These are phyloP conservation scores for Sarotherodon lohbergeri DNA, from an alignment of 2,113 vertebrate genomes.

Conservation along the genomic window DNA sequence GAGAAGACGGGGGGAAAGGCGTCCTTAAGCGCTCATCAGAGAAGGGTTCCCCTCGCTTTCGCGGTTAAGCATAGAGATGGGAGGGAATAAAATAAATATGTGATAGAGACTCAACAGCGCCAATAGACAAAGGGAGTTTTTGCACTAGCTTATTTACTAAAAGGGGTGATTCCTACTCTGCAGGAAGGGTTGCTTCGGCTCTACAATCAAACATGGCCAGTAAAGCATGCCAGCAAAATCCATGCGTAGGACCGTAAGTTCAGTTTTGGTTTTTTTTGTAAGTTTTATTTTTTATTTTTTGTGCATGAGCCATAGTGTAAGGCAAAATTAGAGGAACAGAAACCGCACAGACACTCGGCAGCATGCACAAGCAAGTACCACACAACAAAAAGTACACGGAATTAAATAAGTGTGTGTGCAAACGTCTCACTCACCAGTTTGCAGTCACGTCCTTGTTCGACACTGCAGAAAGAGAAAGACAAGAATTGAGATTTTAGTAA, in stretches of 20 bases:
- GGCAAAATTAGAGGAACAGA: neutral
- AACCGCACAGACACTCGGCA: slow-evolving; percentile 12
- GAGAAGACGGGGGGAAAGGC: slow-evolving; percentile 11
- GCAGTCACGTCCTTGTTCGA: slow-evolving; percentile 55
- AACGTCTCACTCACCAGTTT: slow-evolving; percentile 80
- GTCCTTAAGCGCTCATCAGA: slow-evolving; percentile 47
- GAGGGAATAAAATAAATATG: slow-evolving; percentile 41
- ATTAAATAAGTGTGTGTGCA: slow-evolving; percentile 71
- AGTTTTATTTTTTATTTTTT: neutral
- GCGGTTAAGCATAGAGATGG: slow-evolving; percentile 41
- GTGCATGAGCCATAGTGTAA: slow-evolving; percentile 19
- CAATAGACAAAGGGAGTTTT: slow-evolving; percentile 78
- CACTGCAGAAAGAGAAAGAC: slow-evolving; percentile 8
- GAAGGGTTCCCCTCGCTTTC: slow-evolving; percentile 66
- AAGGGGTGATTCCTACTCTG: slow-evolving; percentile 82
- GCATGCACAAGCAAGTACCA: slow-evolving; percentile 59
- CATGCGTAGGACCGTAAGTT: slow-evolving; percentile 8
- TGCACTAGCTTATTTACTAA: slow-evolving; percentile 79
- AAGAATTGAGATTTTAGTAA: slow-evolving; percentile 42
- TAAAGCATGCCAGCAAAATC: slow-evolving; percentile 27
- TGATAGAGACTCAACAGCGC: slow-evolving; percentile 83
- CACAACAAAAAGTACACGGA: slow-evolving; percentile 54
- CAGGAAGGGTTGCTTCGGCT: slow-evolving; percentile 74
- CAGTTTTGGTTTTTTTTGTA: rapidly evolving
- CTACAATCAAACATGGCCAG: slow-evolving; percentile 53